Percentiles rank a stretch among this genome's conserved stretches.
phyloP scores from a whole-genome alignment of 1,140 invertebrate species.

The Bombyx mandarina region DNA sequence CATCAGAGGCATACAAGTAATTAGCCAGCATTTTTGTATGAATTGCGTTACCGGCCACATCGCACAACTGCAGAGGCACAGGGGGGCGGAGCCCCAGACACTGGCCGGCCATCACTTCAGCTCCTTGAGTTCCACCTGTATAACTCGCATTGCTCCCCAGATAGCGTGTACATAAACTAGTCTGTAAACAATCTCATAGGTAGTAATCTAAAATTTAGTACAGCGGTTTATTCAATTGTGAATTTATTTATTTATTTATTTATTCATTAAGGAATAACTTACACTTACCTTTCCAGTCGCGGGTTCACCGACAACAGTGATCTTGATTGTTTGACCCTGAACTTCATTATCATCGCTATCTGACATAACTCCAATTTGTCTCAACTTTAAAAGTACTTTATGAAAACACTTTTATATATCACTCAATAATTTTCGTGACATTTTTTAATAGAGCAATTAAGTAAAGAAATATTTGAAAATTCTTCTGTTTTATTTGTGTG shows the following conservation, averaged over 20 bases:
- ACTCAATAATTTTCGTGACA: no score
- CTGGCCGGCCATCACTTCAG: constrained; percentile 80
- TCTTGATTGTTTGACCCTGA: constrained; percentile 80
- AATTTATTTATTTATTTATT: background rate
- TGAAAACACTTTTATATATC: no score
- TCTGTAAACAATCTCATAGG: constrained; percentile 54
- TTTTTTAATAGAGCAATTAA: no score
- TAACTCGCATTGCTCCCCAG: constrained; percentile 30
- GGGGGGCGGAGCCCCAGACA: constrained; percentile 74
- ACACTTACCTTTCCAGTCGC: constrained; percentile 85
- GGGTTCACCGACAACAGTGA: constrained; percentile 86
- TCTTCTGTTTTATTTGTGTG: no score
- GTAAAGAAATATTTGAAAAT: no score
- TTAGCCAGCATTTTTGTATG: constrained; percentile 86
- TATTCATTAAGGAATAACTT: background rate
- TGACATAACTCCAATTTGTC: constrained; percentile 62
- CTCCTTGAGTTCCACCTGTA: constrained; percentile 78
- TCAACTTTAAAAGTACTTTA: background rate
- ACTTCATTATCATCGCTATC: constrained; percentile 76
- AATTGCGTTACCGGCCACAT: constrained; percentile 85
- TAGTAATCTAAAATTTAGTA: background rate
- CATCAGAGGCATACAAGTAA: constrained; percentile 85
- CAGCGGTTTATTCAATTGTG: background rate
- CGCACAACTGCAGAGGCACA: constrained; percentile 81
- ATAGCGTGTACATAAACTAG: constrained; percentile 73